Base-by-base conservation (phyloP, 2,888 invertebrate species). In the Bombyx huttoni region DNA sequence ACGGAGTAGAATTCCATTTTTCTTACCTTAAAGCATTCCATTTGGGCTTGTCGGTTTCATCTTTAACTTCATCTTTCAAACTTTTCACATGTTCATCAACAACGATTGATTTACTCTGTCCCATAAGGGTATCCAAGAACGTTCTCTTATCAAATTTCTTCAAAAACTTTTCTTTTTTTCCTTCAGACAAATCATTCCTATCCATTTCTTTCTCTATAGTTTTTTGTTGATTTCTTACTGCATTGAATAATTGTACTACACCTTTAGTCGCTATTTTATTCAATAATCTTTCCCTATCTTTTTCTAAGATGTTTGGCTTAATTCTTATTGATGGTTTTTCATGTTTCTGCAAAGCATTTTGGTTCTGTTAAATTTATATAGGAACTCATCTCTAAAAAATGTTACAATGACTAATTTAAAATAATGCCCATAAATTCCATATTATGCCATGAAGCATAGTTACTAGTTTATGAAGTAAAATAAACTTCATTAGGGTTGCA, bases 241-340 rank as follows among this genome's bases (percentile, higher is more conserved):
- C 95, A 89, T 98, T 98, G 68, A 97, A 98, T 57, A 98, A 84
- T 72, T 97, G 97, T 0, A 98, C 96, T 0, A 97, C 96, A 67
- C 97, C 98, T 75, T 94, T 95, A 46, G 96, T 97, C 9, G 96
- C 97, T 64, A 97, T 94, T 89, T 94, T 96, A 45, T 93, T 87
- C 49, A 98, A 77, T 53, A 90, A 83, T 62, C 92, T 91, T 78
- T 98, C 97, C 59, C 93, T 90, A 52, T 94, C 94, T 64, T 92
- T 92, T 61, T 96, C 94, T 59, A 92, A 78, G 59, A 92, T 89
- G 54, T 92, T 91, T 48, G 97, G 96, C 83, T 95, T 96, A 0
- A 91, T 78, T 64, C 96, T 86, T 51, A 95, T 87, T 56, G 91
- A 90, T 52, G 93, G 85, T 67, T 90, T 87, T 51, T 91, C 90